Conservation (phyloP, 2,888 invertebrate genomes). For the Gastracanthus pulcherrimus region DNA sequence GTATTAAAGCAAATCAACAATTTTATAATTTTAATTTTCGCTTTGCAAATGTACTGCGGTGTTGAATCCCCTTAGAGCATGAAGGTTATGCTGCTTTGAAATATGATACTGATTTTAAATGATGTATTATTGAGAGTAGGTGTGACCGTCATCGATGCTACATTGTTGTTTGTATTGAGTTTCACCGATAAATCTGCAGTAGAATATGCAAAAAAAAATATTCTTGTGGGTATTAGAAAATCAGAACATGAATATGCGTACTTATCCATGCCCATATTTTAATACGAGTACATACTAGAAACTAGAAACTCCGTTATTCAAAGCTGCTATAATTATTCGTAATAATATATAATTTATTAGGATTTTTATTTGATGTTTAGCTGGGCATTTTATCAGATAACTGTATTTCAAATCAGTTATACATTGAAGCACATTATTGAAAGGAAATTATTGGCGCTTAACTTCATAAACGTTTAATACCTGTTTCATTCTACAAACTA, state of each 20-base stretch:
- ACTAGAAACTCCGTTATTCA: conserved; percentile 20
- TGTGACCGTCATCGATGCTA: not conserved
- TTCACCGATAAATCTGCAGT: not conserved
- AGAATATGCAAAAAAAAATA: not conserved
- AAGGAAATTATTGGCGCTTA: not conserved
- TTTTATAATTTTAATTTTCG: not conserved
- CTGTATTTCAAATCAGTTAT: not conserved
- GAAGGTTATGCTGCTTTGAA: not conserved
- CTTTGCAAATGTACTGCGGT: too few relatives aligned
- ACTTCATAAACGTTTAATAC: not conserved
- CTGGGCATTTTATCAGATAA: not conserved
- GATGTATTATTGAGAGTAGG: conserved; percentile 7
- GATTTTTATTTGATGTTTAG: conserved; percentile 1
- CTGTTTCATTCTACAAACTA: not conserved
- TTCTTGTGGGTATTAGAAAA: not conserved
- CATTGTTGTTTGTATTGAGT: conserved; percentile 33
- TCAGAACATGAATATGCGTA: not conserved
- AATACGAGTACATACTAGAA: conserved; percentile 4
- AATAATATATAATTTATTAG: conserved; percentile 16
- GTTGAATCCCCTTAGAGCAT: too few relatives aligned
- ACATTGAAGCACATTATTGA: not conserved
- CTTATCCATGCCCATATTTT: not conserved
- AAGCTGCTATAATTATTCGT: conserved; percentile 8
- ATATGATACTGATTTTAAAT: conserved; percentile 2
- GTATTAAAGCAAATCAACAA: not conserved